Conservation (phyloP, 2,797 vertebrate species). For the Hyperoplus lanceolatus region DNA sequence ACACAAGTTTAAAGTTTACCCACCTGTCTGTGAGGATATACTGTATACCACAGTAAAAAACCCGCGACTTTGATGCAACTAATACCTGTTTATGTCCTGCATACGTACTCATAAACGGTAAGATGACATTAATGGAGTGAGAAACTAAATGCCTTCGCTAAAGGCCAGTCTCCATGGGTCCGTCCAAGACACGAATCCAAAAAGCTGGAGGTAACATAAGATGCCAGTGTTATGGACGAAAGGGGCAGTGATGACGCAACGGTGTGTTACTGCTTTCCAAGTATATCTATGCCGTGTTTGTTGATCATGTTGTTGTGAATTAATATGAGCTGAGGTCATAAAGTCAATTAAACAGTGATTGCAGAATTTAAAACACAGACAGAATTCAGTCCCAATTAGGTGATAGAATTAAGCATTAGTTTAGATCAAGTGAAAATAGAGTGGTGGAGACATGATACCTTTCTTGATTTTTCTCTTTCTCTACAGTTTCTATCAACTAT, state of each 20-base stretch:
- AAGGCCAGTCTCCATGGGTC: slow-evolving; percentile 4
- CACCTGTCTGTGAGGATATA: slow-evolving; percentile 18
- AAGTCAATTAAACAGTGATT: background rate
- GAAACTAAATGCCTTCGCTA: background rate
- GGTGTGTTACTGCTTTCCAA: background rate
- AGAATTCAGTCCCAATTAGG: rapidly evolving
- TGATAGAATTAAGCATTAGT: background rate
- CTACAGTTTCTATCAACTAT: slow-evolving; percentile 43
- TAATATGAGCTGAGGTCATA: background rate
- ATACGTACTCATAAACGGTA: background rate
- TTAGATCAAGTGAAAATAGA: slow-evolving; percentile 26
- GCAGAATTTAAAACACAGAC: background rate
- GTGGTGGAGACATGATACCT: slow-evolving; percentile 45
- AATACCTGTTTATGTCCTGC: slow-evolving; percentile 54
- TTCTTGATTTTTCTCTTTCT: slow-evolving; percentile 10
- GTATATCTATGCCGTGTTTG: background rate
- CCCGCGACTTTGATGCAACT: slow-evolving; percentile 13
- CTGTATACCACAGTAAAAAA: slow-evolving; percentile 17
- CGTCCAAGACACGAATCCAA: background rate
- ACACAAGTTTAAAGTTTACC: slow-evolving; percentile 36
- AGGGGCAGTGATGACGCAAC: slow-evolving; percentile 25
- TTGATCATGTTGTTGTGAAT: slow-evolving; percentile 2
- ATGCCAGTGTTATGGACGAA: background rate
- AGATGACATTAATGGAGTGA: slow-evolving; percentile 16
- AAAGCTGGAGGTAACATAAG: slow-evolving; percentile 20